Conservation (phyloP, 2,888 invertebrate genomes). For the Caenorhabditis drosophilae region DNA sequence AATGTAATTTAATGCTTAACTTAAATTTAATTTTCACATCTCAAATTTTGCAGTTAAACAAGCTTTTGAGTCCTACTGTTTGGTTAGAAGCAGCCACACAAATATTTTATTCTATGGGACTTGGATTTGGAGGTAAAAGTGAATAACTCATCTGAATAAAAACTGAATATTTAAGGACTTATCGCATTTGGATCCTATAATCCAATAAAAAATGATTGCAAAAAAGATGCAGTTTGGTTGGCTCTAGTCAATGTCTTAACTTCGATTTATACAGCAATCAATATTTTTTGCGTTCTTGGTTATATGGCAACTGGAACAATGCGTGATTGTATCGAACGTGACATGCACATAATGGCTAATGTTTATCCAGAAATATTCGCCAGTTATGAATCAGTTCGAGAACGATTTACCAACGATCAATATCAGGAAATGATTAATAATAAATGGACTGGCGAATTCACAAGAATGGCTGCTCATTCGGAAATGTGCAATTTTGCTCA, state of each 20-base stretch:
- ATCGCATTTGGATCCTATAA: slow-evolving; percentile 96
- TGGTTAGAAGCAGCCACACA: slow-evolving; percentile 96
- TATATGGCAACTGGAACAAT: slow-evolving; percentile 92
- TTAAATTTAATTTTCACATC: neutral
- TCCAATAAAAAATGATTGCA: slow-evolving; percentile 90
- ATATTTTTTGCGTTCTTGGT: slow-evolving; percentile 91
- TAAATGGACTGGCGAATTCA: slow-evolving; percentile 42
- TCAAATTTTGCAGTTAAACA: slow-evolving; percentile 77
- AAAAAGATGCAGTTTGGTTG: slow-evolving; percentile 86
- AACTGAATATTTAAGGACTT: too few species aligned
- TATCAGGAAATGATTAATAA: slow-evolving; percentile 27
- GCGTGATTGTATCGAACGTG: slow-evolving; percentile 79
- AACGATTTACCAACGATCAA: slow-evolving; percentile 40
- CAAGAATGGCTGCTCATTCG: slow-evolving; percentile 43
- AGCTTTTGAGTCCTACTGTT: slow-evolving; percentile 84
- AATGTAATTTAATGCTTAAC: slow-evolving; percentile 75
- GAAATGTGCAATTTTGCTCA: slow-evolving; percentile 53
- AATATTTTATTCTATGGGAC: slow-evolving; percentile 92
- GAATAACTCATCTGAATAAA: too few species aligned
- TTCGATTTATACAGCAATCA: slow-evolving; percentile 88
- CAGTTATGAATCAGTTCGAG: slow-evolving; percentile 40
- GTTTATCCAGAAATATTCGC: slow-evolving; percentile 50
- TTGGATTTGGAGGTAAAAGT: slow-evolving; percentile 95
- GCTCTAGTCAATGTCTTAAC: slow-evolving; percentile 79
- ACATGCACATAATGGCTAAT: slow-evolving; percentile 49